Conservation (phyloP, 2,797 vertebrate genomes). For the Gambelia wislizenii region DNA sequence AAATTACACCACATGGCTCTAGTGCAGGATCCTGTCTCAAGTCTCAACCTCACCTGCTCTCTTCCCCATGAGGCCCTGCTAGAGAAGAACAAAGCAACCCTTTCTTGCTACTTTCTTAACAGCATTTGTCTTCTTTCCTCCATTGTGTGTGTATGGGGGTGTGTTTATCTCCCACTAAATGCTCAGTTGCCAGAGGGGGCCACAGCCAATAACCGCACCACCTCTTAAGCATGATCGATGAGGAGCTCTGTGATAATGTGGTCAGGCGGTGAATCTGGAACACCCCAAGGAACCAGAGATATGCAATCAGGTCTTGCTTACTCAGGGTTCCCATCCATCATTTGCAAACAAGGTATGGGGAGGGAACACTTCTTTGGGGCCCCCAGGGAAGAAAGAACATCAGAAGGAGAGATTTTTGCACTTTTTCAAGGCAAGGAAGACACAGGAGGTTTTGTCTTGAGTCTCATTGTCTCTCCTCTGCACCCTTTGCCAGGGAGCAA, state of each 20-base stretch:
- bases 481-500: neutral
- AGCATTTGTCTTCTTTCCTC: neutral
- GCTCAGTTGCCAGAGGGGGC: slow-evolving; percentile 31
- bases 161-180: slow-evolving; percentile 19
- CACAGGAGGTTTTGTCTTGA: neutral
- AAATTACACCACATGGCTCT: neutral
- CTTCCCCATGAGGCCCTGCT: too few species aligned
- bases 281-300: slow-evolving; percentile 9
- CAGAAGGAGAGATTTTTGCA: neutral
- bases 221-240: slow-evolving; percentile 44
- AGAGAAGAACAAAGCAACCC: neutral
- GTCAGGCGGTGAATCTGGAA: slow-evolving; percentile 13
- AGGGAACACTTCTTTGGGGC: neutral
- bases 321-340: slow-evolving; percentile 32
- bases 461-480: neutral
- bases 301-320: neutral
- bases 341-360: neutral
- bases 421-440: neutral
- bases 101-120: neutral
- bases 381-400: neutral
- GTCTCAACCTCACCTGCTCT: too few species aligned
- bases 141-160: neutral
- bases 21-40: too few species aligned
- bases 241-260: neutral
- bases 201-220: slow-evolving; percentile 24